Evolutionary conservation across 2,888 invertebrate genomes (phyloP).

Genomic region (Chymomyza fuscimana): DNA sequence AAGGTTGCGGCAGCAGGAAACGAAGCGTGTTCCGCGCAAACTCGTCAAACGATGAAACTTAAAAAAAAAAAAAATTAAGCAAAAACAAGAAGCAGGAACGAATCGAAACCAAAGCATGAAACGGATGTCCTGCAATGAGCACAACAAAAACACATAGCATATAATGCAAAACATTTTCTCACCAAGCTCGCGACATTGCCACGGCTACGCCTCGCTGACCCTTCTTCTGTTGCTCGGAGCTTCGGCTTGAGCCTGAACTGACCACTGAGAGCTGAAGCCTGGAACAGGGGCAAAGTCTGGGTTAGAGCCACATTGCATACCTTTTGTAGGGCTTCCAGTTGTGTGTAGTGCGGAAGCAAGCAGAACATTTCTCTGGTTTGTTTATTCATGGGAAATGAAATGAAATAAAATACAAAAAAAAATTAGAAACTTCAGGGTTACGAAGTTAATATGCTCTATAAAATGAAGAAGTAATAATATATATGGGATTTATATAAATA

Average conservation of each 20-base stretch:
- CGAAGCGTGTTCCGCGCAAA: slow-evolving; percentile 48
- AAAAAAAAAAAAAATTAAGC: slow-evolving; percentile 21
- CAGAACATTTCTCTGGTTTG: slow-evolving; percentile 23
- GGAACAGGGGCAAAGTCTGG: not conserved
- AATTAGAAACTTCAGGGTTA: slow-evolving; percentile 21
- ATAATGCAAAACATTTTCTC: slow-evolving; percentile 73
- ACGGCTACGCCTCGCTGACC: slow-evolving; percentile 49
- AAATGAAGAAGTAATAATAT: not conserved
- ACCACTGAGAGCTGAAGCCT: not conserved
- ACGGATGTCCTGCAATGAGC: slow-evolving; percentile 66
- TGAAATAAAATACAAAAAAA: slow-evolving; percentile 47
- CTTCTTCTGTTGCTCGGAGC: not conserved
- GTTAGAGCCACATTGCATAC: slow-evolving; percentile 51
- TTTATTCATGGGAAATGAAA: slow-evolving; percentile 64
- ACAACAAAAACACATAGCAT: slow-evolving; percentile 33
- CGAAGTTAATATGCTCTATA: slow-evolving; percentile 20
- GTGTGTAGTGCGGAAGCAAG: slow-evolving; percentile 45
- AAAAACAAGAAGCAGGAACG: slow-evolving; percentile 22
- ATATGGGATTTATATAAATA: no score
- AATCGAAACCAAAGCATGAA: slow-evolving; percentile 16
- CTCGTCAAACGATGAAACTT: slow-evolving; percentile 54
- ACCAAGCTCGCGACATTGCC: slow-evolving; percentile 35
- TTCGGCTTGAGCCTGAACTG: not conserved
- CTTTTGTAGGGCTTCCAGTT: slow-evolving; percentile 18
- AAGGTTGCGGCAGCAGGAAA: slow-evolving; percentile 57